Conservation (phyloP, 1,140 invertebrate species). For the Heliconius nattereri region DNA sequence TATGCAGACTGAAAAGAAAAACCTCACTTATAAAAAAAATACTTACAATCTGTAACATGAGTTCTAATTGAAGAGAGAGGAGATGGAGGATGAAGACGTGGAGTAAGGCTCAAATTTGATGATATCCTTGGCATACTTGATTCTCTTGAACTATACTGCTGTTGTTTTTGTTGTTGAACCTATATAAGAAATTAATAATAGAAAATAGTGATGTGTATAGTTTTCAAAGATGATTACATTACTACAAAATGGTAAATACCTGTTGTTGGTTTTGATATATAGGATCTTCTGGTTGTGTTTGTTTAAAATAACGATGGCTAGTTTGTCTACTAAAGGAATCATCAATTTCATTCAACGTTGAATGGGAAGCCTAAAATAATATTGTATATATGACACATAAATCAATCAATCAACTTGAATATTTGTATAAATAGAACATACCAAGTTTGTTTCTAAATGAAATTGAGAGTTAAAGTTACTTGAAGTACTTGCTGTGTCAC, state of each 20-base stretch:
- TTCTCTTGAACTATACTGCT: conserved; percentile 72
- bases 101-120: conserved; percentile 66
- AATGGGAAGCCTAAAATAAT: conserved; percentile 67
- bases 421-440: conserved; percentile 35
- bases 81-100: conserved; percentile 66
- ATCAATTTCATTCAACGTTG: conserved; percentile 73
- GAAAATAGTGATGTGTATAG: neutral
- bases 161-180: conserved; percentile 76
- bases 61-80: conserved; percentile 64
- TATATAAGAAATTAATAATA: conserved; percentile 22
- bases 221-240: neutral
- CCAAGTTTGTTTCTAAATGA: conserved; percentile 69
- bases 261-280: conserved; percentile 81
- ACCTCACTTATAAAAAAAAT: neutral
- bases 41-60: conserved; percentile 71
- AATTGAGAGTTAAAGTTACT: conserved; percentile 73
- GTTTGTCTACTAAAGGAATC: conserved; percentile 77
- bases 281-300: conserved; percentile 73
- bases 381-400: neutral
- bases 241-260: conserved; percentile 44
- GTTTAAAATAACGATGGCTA: conserved; percentile 71
- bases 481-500: conserved; percentile 67
- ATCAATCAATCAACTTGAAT: neutral
- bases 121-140: conserved; percentile 69
- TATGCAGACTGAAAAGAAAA: no score